Evolutionary conservation across 2,113 vertebrate species (phyloP), one percentile per base, ranked within the genome.

Genomic region (Lepus europaeus): DNA sequence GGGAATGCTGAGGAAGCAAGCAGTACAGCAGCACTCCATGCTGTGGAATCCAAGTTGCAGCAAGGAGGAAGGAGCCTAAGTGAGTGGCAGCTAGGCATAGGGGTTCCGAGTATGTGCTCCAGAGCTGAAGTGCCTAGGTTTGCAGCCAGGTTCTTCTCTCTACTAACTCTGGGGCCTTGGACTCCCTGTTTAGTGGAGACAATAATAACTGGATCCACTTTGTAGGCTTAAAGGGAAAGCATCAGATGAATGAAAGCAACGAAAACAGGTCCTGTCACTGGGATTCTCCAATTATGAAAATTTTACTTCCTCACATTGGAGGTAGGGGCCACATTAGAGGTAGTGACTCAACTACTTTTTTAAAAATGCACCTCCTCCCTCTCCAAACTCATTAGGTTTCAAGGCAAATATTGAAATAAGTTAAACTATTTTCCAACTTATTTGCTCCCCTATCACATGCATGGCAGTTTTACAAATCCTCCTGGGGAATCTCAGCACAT

Each of bases 361-460:
- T 45, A 63, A 39, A 16, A 81, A 7, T 70, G 6, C 0, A 84
- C 10, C 14, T 29, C 59, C 72, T 77, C 13, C 25, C 23, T 82
- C 6, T 68, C 33, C 39, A 19, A 91, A 19, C 9, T 94, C 64
- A 61, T 49, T 95, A 33, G 59, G 14, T 1, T 49, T 81, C 59
- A 76, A 81, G 68, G 20, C 19, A 91, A 95, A 88, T 93, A 92
- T 49, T 5, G 94, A 95, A 83, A 78, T 87, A 70, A 90, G 76
- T 86, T 0, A 89, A 84, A 89, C 78, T 74, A 69, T 51, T 93
- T 96, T 77, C 29, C 80, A 84, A 31, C 19, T 31, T 20, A 79
- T 64, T 87, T 89, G 3, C 1, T 29, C 16, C 70, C 9, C 7
- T 61, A 36, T 92, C 66, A 22, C 45, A 78, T 87, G n/a, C n/a